Conservation (phyloP, 2,113 vertebrate species). For the Tetrax tetrax region DNA sequence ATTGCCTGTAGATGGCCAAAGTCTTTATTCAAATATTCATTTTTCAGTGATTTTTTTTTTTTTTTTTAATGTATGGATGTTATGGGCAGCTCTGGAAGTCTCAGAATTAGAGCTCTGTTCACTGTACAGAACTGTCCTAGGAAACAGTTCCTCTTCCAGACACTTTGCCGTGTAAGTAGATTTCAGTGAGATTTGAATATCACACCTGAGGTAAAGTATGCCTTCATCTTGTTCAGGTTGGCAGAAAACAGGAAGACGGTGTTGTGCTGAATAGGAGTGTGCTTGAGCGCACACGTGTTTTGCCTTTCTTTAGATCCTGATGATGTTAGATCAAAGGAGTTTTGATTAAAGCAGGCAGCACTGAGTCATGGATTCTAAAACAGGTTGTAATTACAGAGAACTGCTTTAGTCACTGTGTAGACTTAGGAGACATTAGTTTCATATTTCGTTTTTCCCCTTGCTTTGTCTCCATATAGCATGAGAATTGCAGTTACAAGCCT, state of each 20-base stretch:
- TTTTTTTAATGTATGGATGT: background rate
- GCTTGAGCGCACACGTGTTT: background rate
- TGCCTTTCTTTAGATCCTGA: background rate
- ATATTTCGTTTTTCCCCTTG: background rate
- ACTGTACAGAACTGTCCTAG: background rate
- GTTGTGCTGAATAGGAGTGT: background rate
- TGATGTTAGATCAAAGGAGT: background rate
- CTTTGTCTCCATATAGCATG: constrained; percentile 5
- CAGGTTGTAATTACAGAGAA: background rate
- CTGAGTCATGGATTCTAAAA: background rate
- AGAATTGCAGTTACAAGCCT: constrained; percentile 13
- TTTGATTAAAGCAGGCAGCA: constrained; percentile 8
- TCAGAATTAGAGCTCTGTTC: background rate
- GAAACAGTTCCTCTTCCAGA: background rate
- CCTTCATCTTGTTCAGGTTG: background rate
- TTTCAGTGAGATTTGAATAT: background rate
- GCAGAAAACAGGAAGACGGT: background rate
- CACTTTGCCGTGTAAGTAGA: background rate
- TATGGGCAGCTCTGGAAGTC: background rate
- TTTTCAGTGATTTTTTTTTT: background rate
- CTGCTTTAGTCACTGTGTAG: background rate
- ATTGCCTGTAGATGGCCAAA: background rate
- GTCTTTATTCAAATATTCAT: background rate
- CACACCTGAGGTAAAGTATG: background rate
- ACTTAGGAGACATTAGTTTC: background rate